Conservation (phyloP, 2,797 vertebrate genomes). For the Ataeniobius toweri region DNA sequence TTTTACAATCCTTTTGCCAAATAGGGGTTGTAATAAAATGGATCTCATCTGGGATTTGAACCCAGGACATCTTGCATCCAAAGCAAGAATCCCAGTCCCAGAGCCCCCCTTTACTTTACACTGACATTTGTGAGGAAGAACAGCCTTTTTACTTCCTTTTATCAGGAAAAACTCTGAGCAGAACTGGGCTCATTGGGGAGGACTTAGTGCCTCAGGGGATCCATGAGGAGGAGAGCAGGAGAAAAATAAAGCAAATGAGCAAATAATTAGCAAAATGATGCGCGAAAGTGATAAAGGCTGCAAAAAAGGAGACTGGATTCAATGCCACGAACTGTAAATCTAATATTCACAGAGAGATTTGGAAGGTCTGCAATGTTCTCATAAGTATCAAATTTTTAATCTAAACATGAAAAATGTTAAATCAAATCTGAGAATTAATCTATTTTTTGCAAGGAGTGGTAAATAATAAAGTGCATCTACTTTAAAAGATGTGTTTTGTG, state of each 20-base stretch:
- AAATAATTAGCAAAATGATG: constrained; percentile 2
- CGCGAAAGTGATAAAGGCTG: background rate
- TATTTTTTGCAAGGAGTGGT: background rate
- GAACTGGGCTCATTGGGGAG: background rate
- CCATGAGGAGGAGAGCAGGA: background rate
- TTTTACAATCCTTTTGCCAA: no score
- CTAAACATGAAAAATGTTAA: background rate
- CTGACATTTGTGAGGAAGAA: background rate
- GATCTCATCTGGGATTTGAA: background rate
- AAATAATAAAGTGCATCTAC: background rate
- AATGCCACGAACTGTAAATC: background rate
- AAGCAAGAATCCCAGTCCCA: background rate
- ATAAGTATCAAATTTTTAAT: background rate
- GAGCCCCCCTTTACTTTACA: background rate
- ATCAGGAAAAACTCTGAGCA: background rate
- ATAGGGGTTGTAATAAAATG: no score
- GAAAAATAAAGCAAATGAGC: background rate
- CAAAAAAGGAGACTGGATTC: background rate
- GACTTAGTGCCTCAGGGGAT: background rate
- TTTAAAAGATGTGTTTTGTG: background rate
- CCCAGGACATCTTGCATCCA: background rate
- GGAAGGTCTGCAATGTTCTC: background rate
- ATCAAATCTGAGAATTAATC: background rate
- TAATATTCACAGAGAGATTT: background rate
- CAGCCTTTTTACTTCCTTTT: background rate